Conservation (phyloP, 2,113 vertebrate species). For the Camelus bactrianus region DNA sequence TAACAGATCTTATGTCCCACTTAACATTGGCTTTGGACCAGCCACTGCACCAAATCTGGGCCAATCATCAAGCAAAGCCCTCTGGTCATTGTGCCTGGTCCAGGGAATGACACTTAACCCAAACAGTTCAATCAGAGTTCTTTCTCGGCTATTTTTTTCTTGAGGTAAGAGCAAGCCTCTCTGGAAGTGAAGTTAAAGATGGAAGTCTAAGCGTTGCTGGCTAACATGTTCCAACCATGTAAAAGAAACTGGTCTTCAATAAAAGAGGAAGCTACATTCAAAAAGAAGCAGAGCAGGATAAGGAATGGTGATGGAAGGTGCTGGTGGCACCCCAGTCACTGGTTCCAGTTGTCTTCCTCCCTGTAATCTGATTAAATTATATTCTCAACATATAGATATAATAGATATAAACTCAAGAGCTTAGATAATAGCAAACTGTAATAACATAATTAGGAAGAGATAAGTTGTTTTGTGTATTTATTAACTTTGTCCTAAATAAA, state of each 20-base stretch:
- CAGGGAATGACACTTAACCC: not conserved
- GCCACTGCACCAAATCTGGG: not conserved
- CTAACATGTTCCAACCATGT: not conserved
- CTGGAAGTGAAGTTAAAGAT: not conserved
- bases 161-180: not conserved
- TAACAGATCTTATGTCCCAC: not conserved
- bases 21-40: not conserved
- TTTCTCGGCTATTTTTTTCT: not conserved
- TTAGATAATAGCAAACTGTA: not conserved
- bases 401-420: not conserved
- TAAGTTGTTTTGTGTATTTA: not conserved
- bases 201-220: not conserved
- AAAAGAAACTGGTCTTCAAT: not conserved
- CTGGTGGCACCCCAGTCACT: not conserved
- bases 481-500: constrained; percentile 35
- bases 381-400: not conserved
- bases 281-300: not conserved
- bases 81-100: not conserved
- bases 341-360: not conserved
- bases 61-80: not conserved
- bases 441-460: not conserved
- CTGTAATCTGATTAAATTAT: not conserved
- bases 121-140: not conserved
- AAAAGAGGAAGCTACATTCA: not conserved
- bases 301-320: not conserved